These are phyloP conservation scores for Epinephelus coioides DNA, from an alignment of 2,797 vertebrate species.

Conservation along the genomic window DNA sequence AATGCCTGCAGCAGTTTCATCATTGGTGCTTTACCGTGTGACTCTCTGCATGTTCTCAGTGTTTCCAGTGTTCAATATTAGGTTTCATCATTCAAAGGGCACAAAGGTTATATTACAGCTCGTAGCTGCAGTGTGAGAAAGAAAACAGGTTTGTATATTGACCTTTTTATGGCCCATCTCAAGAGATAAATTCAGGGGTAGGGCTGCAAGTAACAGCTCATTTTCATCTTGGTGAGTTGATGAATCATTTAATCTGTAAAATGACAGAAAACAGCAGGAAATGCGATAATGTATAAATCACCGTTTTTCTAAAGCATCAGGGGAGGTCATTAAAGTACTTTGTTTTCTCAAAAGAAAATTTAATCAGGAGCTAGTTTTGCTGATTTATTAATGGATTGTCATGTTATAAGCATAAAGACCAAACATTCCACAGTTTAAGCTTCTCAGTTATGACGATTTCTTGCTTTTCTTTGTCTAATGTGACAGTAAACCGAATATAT, in stretches of 20 bases:
- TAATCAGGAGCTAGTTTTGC: neutral
- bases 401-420: neutral
- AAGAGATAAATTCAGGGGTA: neutral
- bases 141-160: constrained; percentile 6
- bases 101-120: neutral
- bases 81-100: neutral
- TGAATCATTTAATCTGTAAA: neutral
- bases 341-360: neutral
- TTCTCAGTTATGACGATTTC: neutral
- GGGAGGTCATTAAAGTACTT: neutral
- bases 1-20: constrained; percentile 3
- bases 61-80: neutral
- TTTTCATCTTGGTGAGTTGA: neutral
- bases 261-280: neutral
- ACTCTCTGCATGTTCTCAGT: neutral
- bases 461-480: neutral
- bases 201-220: too few relatives aligned
- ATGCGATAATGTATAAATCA: neutral
- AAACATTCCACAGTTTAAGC: neutral
- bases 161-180: neutral
- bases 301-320: neutral
- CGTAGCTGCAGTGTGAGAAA: neutral
- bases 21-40: neutral
- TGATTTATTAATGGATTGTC: neutral
- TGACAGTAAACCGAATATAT: neutral